Base-by-base conservation (phyloP, 2,888 invertebrate species). In the Creontiades dilutus region DNA sequence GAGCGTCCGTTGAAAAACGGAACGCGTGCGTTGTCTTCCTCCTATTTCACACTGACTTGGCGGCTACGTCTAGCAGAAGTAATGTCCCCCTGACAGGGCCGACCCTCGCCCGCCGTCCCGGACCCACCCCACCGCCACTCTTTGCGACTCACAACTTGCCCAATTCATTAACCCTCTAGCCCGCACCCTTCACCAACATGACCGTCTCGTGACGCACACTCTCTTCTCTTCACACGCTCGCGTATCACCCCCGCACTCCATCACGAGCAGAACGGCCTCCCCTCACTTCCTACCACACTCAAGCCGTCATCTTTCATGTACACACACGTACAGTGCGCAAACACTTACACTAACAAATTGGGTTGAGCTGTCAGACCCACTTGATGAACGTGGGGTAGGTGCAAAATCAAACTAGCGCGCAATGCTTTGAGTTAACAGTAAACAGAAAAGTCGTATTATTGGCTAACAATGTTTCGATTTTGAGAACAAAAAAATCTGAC, bases 21-120 rank as follows among this genome's bases (percentile, higher is more conserved):
- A 37, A 37, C 23, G 27, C 68, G 19, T 68, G 68, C 68, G 68
- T 19, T 68, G 23, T 19, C 19, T 68, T 68, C 68, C 68, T 68
- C 23, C 68, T 27, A 91, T 91, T 91, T 91, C 90, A 90, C 91
- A 91, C 91, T 91, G 91, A 92, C 91, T 91, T 91, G 90, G 90
- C 91, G 61, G 89, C 91, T 86, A 90, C 88, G 89, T 90, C 90
- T 91, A 91, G 91, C 91, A 91, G 91, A 91, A 91, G 91, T 90
- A 91, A 91, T 91, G 90, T 91, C 90, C 89, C 89, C 68, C 37
- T 86, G 85, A 47, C 87, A 86, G 5, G 28, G 28, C 46, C 46
- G 37, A 46, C 91, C 91, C 89, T 47, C 90, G 82, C 55, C 16
- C 90, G 81, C 48, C 27, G 52, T 82, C 28, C 84, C 3, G 55